phyloP scores from a whole-genome alignment of 2,888 invertebrate genomes.

The Agrotis puta region DNA sequence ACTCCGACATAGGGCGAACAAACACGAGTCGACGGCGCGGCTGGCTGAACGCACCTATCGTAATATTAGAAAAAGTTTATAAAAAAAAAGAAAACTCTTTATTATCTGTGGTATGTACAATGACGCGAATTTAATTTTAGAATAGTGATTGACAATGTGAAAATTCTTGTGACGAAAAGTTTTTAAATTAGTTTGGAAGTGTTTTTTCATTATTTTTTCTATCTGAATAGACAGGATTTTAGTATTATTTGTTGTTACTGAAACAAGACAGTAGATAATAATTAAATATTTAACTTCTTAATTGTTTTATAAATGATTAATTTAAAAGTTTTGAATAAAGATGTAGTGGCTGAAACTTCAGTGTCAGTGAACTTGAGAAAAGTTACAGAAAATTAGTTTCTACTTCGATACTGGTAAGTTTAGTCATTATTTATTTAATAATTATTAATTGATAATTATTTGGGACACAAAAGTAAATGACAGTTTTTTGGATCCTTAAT shows the following conservation, averaged over 20 bases:
- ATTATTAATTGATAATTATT: not conserved
- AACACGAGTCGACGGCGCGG: conserved; percentile 62
- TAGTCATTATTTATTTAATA: not conserved
- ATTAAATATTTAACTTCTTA: not conserved
- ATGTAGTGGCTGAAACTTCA: conserved; percentile 21
- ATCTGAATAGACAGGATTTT: not conserved
- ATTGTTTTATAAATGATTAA: conserved; percentile 3
- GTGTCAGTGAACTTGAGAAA: conserved; percentile 25
- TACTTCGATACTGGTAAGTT: conserved; percentile 33
- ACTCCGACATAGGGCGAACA: conserved; percentile 66
- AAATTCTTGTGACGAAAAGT: conserved; percentile 50
- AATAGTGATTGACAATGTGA: conserved; percentile 37
- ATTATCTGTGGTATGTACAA: conserved; percentile 27
- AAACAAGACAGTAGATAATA: conserved; percentile 1
- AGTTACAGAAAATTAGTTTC: not conserved
- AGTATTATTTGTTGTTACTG: not conserved
- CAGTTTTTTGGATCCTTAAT: too few species aligned
- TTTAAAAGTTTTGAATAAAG: conserved; percentile 3
- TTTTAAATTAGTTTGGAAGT: conserved; percentile 47
- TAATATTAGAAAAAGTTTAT: conserved; percentile 50
- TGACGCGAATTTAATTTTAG: conserved; percentile 32
- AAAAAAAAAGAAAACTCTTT: conserved; percentile 23
- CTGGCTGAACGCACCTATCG: conserved; percentile 51
- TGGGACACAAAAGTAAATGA: not conserved
- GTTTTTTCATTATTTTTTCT: conserved; percentile 33